phyloP scores from a whole-genome alignment of 2,888 invertebrate genomes.

The Julus scanicus region DNA sequence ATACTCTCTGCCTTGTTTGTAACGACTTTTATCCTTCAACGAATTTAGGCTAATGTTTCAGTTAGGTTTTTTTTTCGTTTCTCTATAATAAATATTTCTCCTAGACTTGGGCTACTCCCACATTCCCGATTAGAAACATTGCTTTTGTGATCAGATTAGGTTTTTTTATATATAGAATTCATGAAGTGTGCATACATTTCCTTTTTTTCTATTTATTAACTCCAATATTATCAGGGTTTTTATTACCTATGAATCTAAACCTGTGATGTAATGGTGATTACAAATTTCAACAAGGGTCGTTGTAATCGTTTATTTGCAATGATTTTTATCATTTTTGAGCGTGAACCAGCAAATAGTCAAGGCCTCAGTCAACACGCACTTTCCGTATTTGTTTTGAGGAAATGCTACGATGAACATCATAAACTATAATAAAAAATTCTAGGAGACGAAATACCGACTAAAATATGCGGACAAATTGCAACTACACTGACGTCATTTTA shows the following conservation, averaged over 20 bases:
- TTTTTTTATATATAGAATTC: too few relatives aligned
- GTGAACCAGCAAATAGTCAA: background rate
- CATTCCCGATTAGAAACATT: too few relatives aligned
- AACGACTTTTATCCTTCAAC: background rate
- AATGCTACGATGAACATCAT: too few relatives aligned
- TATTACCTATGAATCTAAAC: background rate
- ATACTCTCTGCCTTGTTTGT: too few relatives aligned
- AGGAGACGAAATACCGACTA: background rate
- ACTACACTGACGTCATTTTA: background rate
- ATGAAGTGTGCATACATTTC: too few relatives aligned
- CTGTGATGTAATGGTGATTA: background rate
- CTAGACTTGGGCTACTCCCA: background rate
- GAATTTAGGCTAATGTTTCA: background rate
- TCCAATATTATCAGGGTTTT: too few relatives aligned
- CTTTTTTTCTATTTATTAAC: too few relatives aligned
- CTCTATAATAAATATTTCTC: background rate
- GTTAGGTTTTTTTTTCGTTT: background rate
- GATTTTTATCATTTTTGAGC: background rate
- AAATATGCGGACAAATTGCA: background rate
- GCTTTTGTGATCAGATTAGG: too few relatives aligned
- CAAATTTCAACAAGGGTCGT: background rate
- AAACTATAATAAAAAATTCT: too few relatives aligned
- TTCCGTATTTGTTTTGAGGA: background rate
- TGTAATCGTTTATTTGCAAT: background rate
- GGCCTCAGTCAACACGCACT: background rate